A percentile compares a stretch with the other conserved stretches of the same genome.
These are phyloP conservation scores for Pseudorhombus dupliciocellatus DNA, from an alignment of 2,113 vertebrate genomes.

Conservation along the genomic window DNA sequence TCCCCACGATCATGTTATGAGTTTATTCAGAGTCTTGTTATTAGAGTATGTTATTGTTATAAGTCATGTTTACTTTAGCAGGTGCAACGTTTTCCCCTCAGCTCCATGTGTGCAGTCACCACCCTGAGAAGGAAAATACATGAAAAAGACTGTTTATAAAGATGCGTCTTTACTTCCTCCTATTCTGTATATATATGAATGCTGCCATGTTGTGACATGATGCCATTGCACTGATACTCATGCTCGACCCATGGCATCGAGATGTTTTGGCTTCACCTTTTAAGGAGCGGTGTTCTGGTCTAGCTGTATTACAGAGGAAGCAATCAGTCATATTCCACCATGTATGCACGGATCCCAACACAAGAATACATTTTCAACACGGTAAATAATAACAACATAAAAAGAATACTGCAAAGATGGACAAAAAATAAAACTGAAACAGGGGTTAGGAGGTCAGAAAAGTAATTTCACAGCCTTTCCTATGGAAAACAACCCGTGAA, in stretches of 20 bases:
- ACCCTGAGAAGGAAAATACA: no score
- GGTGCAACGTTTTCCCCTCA: slow-evolving; percentile 8
- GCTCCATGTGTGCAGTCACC: slow-evolving; percentile 1
- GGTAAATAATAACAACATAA: no score
- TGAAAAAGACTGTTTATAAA: no score
- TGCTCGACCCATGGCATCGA: neutral
- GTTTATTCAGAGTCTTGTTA: slow-evolving; percentile 20
- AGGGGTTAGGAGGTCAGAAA: no score
- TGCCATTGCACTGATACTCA: no score
- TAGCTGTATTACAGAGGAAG: no score
- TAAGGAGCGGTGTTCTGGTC: no score
- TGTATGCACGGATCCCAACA: neutral
- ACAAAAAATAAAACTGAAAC: no score
- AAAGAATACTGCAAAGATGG: no score
- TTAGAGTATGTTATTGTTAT: slow-evolving; percentile 30
- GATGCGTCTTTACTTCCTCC: no score
- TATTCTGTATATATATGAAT: neutral
- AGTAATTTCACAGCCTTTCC: no score
- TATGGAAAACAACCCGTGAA: neutral
- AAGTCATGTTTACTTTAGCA: slow-evolving; percentile 23
- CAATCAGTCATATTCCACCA: neutral
- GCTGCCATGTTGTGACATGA: neutral
- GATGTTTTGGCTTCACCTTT: neutral
- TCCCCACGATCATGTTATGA: slow-evolving; percentile 11
- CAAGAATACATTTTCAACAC: no score